These are phyloP conservation scores for Synanthedon tipuliformis DNA, from an alignment of 2,888 invertebrate genomes.

Conservation along the genomic window DNA sequence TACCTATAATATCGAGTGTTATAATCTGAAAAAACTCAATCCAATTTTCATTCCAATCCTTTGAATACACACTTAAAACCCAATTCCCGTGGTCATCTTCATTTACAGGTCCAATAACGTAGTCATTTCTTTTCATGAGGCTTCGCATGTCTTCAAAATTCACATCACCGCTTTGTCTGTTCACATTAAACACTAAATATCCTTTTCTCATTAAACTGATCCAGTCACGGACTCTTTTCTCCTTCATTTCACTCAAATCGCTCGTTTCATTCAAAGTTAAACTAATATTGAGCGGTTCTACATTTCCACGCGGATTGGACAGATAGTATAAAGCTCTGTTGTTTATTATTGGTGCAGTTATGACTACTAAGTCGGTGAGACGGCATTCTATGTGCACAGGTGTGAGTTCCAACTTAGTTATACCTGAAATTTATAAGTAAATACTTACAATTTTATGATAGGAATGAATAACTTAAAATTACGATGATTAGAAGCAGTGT, in stretches of 20 bases:
- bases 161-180: slow-evolving; percentile 5
- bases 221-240: slow-evolving; percentile 8
- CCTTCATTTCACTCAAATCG: background rate
- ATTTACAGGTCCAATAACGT: slow-evolving; percentile 40
- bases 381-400: slow-evolving; percentile 23
- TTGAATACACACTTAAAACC: slow-evolving; percentile 37
- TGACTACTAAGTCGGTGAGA: slow-evolving; percentile 29
- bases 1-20: slow-evolving; percentile 40
- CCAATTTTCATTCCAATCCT: slow-evolving; percentile 24
- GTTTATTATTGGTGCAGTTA: slow-evolving; percentile 31
- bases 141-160: slow-evolving; percentile 11
- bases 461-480: too few species aligned
- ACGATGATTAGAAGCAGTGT: too few species aligned
- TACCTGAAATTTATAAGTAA: slow-evolving; percentile 25
- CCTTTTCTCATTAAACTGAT: slow-evolving; percentile 11
- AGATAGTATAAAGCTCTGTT: slow-evolving; percentile 22
- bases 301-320: slow-evolving; percentile 34
- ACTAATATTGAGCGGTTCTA: slow-evolving; percentile 18
- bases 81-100: slow-evolving; percentile 49
- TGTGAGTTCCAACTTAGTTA: slow-evolving; percentile 28
- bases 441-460: too few species aligned
- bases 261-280: slow-evolving; percentile 1
- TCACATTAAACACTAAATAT: slow-evolving; percentile 19
- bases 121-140: slow-evolving; percentile 25
- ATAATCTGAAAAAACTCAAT: slow-evolving; percentile 47